Evolutionary conservation across 2,113 vertebrate genomes (phyloP).

Genomic region (Carettochelys insculpta): DNA sequence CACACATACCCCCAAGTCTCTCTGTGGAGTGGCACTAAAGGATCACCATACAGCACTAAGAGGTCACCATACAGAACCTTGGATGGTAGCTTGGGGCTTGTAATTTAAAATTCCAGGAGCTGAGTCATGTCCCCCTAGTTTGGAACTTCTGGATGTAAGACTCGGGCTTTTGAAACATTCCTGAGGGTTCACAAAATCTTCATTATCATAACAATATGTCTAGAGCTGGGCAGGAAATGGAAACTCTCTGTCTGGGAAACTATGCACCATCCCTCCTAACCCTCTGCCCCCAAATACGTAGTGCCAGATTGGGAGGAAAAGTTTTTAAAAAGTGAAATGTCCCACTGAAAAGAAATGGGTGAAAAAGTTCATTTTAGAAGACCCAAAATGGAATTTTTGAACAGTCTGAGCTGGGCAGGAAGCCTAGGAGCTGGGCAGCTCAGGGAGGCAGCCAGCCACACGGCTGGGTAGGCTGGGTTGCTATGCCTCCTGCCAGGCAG

Average conservation of each 20-base stretch:
- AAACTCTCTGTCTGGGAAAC: neutral
- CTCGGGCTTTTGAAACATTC: neutral
- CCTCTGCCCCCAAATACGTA: neutral
- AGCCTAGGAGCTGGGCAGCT: neutral
- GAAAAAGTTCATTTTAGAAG: neutral
- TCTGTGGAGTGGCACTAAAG: rapidly evolving
- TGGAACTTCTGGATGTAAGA: neutral
- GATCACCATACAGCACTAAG: neutral
- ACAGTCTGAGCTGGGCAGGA: neutral
- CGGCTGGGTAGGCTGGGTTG: neutral
- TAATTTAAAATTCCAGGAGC: neutral
- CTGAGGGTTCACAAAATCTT: neutral
- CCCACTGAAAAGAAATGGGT: no score
- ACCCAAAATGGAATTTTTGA: rapidly evolving
- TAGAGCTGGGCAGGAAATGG: neutral
- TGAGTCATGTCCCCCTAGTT: rapidly evolving
- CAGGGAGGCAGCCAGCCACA: neutral
- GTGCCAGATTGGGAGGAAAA: no score
- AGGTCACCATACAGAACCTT: no score
- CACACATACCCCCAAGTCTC: no score
- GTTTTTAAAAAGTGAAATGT: no score
- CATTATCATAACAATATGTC: neutral
- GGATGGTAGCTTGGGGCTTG: rapidly evolving
- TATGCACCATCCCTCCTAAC: neutral
- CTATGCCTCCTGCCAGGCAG: rapidly evolving